phyloP scores from a whole-genome alignment of 2,888 invertebrate genomes.

The Lymantria monacha region DNA sequence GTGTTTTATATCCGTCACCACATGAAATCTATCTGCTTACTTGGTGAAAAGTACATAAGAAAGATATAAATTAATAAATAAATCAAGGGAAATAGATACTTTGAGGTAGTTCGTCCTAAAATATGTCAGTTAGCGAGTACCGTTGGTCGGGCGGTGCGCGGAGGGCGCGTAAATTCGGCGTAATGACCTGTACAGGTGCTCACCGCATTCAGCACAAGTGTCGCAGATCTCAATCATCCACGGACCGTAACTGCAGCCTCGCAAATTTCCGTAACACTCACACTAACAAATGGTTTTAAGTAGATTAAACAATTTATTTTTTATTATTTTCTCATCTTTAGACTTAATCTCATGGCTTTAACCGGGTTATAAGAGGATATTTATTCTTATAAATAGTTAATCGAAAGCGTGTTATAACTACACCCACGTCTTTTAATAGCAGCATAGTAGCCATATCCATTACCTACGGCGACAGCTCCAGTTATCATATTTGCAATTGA shows the following conservation, averaged over 20 bases:
- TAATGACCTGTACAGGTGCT: conserved; percentile 48
- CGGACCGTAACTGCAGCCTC: conserved; percentile 40
- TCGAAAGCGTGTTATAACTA: too few species aligned
- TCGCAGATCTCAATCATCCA: conserved; percentile 52
- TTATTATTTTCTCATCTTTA: too few species aligned
- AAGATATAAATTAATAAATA: conserved; percentile 2
- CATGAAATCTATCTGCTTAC: too few species aligned
- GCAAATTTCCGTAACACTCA: conserved; percentile 32
- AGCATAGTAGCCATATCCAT: too few species aligned
- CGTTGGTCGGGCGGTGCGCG: conserved; percentile 42
- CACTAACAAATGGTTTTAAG: conserved; percentile 1
- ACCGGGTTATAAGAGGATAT: too few species aligned
- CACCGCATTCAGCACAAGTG: conserved; percentile 37
- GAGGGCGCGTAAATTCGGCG: conserved; percentile 37
- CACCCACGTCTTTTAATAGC: too few species aligned
- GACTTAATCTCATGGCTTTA: too few species aligned
- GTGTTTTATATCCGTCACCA: too few species aligned
- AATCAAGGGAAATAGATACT: background rate
- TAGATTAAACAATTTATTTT: too few species aligned
- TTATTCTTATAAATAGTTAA: too few species aligned
- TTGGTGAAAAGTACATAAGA: background rate
- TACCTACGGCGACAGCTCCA: too few species aligned
- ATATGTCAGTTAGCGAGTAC: conserved; percentile 44
- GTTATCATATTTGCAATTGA: too few species aligned
- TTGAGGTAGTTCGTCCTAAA: conserved; percentile 40